Base-by-base conservation (phyloP, 2,113 vertebrate genomes). In the Sula dactylatra region DNA sequence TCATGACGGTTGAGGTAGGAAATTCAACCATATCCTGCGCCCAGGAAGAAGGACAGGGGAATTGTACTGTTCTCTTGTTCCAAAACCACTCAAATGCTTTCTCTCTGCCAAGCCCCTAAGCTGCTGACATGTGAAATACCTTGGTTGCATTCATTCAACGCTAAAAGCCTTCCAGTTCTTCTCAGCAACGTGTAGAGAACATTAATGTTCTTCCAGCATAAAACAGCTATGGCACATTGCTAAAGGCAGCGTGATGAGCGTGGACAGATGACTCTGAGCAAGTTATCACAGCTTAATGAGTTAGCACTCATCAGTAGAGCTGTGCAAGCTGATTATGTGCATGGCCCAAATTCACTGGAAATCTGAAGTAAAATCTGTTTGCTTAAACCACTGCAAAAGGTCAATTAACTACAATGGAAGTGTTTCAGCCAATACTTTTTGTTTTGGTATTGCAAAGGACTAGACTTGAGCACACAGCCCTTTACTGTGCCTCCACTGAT, bases 311-410 rank as follows among this genome's bases (percentile, higher is more conserved):
- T 87, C 91, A 82, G 7, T 74, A 25, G 56, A 87, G 66, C 89
- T 91, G 77, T 85, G 89, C 81, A 82, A 95, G 91, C 86, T 77
- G 67, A 83, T 90, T 88, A 71, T 91, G 72, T 67, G 55, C 81
- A n/a, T 19, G 66, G 78, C 40, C 90, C 89, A 94, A 93, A 96
- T 67, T 87, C 84, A 87, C 36, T 89, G 73, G 84, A 94, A 87
- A 96, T 95, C 31, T 93, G 49, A 82, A 93, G 66, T 44, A 91
- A 96, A 94, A 91, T 55, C 81, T 90, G 87, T 90, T 97, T 96
- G 92, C 74, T 90, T 90, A 96, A 96, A 91, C 81, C 58, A 54
- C 87, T 90, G 73, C 82, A 87, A 96, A 96, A 96, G 91, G 91
- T 96, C 87, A 82, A 54, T 94, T 96, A 87, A 89, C 81, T 89